Conservation (phyloP, 2,113 vertebrate species). For the Pelodiscus sinensis region DNA sequence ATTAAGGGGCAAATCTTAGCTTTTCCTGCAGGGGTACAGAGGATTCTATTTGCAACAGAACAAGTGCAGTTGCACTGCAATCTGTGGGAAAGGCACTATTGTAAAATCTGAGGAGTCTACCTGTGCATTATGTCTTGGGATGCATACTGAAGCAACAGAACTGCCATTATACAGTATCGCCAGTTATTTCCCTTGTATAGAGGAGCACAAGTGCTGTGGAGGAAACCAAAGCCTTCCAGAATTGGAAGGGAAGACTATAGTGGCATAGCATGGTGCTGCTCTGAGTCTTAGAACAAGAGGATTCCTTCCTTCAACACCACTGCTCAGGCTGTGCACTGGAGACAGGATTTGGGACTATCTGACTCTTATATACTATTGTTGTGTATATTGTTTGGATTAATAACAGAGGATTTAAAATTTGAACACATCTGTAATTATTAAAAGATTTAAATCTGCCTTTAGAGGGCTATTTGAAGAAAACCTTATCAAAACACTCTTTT, state of each 20-base stretch:
- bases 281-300: neutral
- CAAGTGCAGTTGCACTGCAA: constrained; percentile 27
- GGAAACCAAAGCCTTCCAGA: neutral
- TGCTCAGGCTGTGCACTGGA: neutral
- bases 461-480: neutral
- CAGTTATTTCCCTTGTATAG: neutral
- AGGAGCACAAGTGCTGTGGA: neutral
- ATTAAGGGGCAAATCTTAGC: neutral
- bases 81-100: neutral
- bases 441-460: neutral
- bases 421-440: neutral
- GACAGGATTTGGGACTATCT: neutral
- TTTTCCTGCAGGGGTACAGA: neutral
- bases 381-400: neutral
- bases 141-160: neutral
- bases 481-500: neutral
- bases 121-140: neutral
- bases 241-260: neutral
- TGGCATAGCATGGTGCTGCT: neutral
- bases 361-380: neutral
- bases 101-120: neutral
- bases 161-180: neutral
- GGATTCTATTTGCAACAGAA: neutral
- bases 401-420: neutral
- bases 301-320: neutral